phyloP scores from a whole-genome alignment of 2,888 invertebrate genomes.

The Pristionchus arcanus region DNA sequence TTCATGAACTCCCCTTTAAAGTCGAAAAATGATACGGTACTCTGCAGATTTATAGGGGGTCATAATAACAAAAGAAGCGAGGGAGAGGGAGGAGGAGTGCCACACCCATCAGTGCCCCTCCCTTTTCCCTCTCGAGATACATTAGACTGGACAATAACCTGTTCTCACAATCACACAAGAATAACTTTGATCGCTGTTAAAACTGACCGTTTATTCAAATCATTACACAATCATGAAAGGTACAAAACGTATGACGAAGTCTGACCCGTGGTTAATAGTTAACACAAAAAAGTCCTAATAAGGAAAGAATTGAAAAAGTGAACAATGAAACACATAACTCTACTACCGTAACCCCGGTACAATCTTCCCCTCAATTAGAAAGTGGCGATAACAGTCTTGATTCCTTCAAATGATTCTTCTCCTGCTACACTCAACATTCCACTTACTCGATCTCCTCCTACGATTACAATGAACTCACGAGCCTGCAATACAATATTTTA shows the following conservation, averaged over 20 bases:
- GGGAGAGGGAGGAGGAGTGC: neutral
- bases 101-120: conserved; percentile 31
- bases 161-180: conserved; percentile 22
- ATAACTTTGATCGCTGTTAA: neutral
- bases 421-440: conserved; percentile 19
- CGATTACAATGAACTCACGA: neutral
- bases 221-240: neutral
- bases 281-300: neutral
- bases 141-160: conserved; percentile 49
- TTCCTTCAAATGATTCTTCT: conserved; percentile 7
- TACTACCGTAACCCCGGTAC: neutral
- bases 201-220: neutral
- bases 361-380: neutral
- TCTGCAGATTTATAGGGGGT: neutral
- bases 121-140: conserved; percentile 33
- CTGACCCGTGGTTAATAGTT: neutral
- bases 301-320: neutral
- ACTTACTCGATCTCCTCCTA: conserved; percentile 22
- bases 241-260: neutral
- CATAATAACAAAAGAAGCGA: neutral
- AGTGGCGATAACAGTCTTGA: neutral
- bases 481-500: conserved; percentile 20
- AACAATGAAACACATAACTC: neutral
- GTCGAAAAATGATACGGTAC: neutral
- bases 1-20: neutral